Evolutionary conservation across 2,888 invertebrate genomes (phyloP).

Genomic region (Mantis religiosa): DNA sequence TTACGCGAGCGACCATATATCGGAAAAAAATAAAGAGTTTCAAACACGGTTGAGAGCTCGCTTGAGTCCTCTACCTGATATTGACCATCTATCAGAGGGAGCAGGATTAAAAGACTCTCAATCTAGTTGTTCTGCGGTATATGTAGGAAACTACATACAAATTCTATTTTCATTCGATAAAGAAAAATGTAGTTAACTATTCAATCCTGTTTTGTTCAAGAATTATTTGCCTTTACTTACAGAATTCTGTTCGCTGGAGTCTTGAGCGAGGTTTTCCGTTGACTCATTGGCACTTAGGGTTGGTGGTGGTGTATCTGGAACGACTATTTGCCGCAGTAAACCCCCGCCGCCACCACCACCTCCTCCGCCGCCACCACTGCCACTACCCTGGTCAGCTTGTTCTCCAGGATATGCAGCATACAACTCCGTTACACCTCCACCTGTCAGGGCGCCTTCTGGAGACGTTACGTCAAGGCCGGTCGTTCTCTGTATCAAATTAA

Average conservation of each 20-base stretch:
- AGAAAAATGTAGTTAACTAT: too few species aligned
- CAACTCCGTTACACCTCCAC: neutral
- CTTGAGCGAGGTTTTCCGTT: slow-evolving; percentile 66
- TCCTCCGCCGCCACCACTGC: slow-evolving; percentile 28
- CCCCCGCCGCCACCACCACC: slow-evolving; percentile 29
- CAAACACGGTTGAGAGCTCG: too few species aligned
- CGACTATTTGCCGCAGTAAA: slow-evolving; percentile 36
- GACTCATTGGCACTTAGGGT: slow-evolving; percentile 51
- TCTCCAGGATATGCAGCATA: neutral
- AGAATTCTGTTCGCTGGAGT: slow-evolving; percentile 72
- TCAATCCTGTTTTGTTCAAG: too few species aligned
- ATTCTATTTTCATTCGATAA: too few species aligned
- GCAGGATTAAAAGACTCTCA: too few species aligned
- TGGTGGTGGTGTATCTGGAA: neutral
- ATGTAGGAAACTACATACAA: too few species aligned
- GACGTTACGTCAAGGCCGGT: neutral
- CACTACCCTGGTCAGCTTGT: neutral
- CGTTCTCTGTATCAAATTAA: neutral
- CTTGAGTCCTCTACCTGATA: too few species aligned
- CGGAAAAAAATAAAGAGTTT: too few species aligned
- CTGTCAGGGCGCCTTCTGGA: neutral
- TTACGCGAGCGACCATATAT: too few species aligned
- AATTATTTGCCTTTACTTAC: slow-evolving; percentile 50
- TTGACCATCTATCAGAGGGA: too few species aligned
- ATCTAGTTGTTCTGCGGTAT: too few species aligned